Base-by-base conservation (phyloP, 2,888 invertebrate genomes). In the Electrophaes corylata region DNA sequence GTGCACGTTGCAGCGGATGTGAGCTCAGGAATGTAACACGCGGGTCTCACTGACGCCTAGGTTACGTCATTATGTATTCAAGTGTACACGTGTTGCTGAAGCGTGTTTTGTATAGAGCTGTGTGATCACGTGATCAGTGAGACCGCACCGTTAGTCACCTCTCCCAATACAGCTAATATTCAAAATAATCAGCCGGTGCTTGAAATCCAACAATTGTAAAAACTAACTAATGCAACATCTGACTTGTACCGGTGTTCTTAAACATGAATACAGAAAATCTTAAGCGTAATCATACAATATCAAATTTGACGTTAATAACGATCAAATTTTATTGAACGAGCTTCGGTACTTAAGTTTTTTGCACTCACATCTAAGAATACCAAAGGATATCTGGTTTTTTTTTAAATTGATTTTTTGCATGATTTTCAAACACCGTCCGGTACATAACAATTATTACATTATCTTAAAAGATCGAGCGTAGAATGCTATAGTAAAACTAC, bases 391-490 rank as follows among this genome's bases (percentile, higher is more conserved):
- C n/a, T n/a, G n/a, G n/a, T n/a, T n/a, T n/a, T n/a, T n/a, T n/a
- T n/a, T n/a, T n/a, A n/a, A n/a, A n/a, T n/a, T n/a, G n/a, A n/a
- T n/a, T n/a, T n/a, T 14, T 14, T 14, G 12, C 12, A 14, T 35
- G 14, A 12, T 16, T 60, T 60, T 66, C 72, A 40, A 76, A 69
- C 73, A 76, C 60, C 76, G 73, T 71, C 70, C 79, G 75, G 76
- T 79, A 81, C 81, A 80, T 70, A 68, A 61, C 67, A 72, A 58
- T 72, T 35, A 71, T 66, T 64, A 69, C 59, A 69, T 67, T 55
- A 68, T 71, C 70, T 76, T 74, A 74, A 71, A 66, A 62, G 63
- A 64, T 65, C 71, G 74, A 78, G 76, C 73, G 71, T 73, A 72
- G 71, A 71, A 69, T 72, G 69, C 70, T 74, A 70, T 64, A 68